Evolutionary conservation across 2,113 vertebrate species (phyloP), one percentile per base, ranked within the genome.

Genomic region (rat (Rattus norvegicus)): DNA sequence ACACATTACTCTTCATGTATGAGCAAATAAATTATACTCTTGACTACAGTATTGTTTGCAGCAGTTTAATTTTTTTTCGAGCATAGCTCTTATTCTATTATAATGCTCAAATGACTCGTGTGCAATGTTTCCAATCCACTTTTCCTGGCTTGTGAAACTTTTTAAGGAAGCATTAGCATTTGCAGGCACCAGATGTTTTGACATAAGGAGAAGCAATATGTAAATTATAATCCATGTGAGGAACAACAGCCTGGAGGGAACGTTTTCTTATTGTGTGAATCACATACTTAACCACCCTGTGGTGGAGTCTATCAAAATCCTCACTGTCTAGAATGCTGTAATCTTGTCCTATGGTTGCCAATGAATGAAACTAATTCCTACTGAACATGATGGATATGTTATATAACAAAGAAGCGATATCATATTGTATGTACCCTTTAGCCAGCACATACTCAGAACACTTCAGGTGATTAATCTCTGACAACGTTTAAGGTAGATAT

Each of bases 201-300:
- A 99, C 98, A 99, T 98, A 98, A 98, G 98, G 98, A 98, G 98
- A 98, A 98, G 98, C 97, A 98, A 98, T 98, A 98, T 98, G 98
- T 98, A 99, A 98, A 99, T 99, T 98, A 98, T 98, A 98, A 98
- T 98, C 98, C 98, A 97, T 97, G 97, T 92, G 98, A 97, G 98
- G 97, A 99, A 99, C 98, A 98, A 98, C 98, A 99, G 98, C 98
- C 98, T 95, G 93, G 90, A 98, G 98, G 98, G 97, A 98, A 95
- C 96, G 98, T 98, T 98, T 98, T 98, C 97, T 98, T 98, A 98
- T 98, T 98, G 98, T 92, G 75, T 98, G 98, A 98, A 98, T 98
- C 98, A 98, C 98, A 98, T 97, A 98, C 97, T 98, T 98, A 98
- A 98, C 97, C 97, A 98, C 96, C 98, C 89, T 98, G 97, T 97